Evolutionary conservation across 2,888 invertebrate species (phyloP), one percentile per base, ranked within the genome.

Genomic region (Brassicogethes aeneus): DNA sequence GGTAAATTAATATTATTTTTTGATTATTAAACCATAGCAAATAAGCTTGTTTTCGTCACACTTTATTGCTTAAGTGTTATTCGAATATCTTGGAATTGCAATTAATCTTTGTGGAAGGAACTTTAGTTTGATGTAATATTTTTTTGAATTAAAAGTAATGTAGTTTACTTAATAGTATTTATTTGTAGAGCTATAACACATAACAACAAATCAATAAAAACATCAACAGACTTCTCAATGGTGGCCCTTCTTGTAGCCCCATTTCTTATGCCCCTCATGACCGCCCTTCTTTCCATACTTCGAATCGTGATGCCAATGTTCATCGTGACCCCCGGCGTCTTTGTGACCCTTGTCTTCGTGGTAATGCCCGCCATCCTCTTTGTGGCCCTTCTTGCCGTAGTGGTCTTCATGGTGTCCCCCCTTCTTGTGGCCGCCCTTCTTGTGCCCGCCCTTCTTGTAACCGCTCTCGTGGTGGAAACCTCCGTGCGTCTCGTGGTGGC

Each of bases 311-410:
- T 77, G 75, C 64, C 84, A 77, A 58, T 88, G 85, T 46, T 80
- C 79, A 45, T 85, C 80, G 57, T 88, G 85, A 3, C 86, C 87
- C 12, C 77, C 83, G 41, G 80, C 76, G 46, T 81, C 77, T 65
- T 88, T 85, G 66, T 87, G 86, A 1, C 87, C 88, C 53, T 82
- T 81, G 57, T 86, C 80, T 30, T 83, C 83, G 56, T 85, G 78
- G 61, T 85, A 79, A 61, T 88, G 85, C 43, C 81, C 79, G 3
- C 89, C 89, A 61, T 88, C 84, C 60, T 85, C 81, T 59, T 83
- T 79, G 56, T 82, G 79, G 8, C 86, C 86, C 61, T 87, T 85
- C 66, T 88, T 83, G 29, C 85, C 86, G 51, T 86, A 80, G 58
- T 85, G 80, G 53, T 83, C 82, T 54, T 82, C 79, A 55, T 86